These are phyloP conservation scores for Istiophorus platypterus DNA, from an alignment of 2,113 vertebrate species.

Conservation along the genomic window DNA sequence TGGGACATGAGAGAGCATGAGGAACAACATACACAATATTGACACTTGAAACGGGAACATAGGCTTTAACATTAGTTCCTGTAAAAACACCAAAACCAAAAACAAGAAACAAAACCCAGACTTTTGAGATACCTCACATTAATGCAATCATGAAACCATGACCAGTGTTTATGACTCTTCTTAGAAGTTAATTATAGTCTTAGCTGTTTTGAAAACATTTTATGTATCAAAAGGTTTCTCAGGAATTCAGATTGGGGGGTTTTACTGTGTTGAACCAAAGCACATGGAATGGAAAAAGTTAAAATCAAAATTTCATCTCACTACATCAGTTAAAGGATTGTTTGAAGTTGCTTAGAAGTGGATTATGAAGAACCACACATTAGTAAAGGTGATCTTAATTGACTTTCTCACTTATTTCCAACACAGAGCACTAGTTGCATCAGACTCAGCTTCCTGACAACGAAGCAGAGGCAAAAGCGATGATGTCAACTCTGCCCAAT, in stretches of 20 bases:
- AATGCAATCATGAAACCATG: neutral
- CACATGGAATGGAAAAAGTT: neutral
- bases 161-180: neutral
- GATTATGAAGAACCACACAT: neutral
- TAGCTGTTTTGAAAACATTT: neutral
- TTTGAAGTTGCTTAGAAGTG: neutral
- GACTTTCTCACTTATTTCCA: neutral
- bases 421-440: conserved; percentile 69
- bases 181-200: no score
- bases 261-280: neutral
- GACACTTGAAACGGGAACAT: neutral
- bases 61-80: neutral
- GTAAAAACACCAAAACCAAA: no score
- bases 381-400: neutral
- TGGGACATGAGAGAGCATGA: neutral
- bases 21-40: neutral
- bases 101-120: no score
- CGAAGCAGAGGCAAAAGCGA: conserved; percentile 48
- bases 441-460: conserved; percentile 77
- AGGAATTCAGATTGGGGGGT: neutral
- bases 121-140: neutral
- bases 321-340: neutral
- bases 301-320: neutral
- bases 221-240: neutral
- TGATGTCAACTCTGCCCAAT: conserved; percentile 76